Evolutionary conservation across 2,888 invertebrate genomes (phyloP), one percentile per base, ranked within the genome.

Genomic region (Heliconius aoede): DNA sequence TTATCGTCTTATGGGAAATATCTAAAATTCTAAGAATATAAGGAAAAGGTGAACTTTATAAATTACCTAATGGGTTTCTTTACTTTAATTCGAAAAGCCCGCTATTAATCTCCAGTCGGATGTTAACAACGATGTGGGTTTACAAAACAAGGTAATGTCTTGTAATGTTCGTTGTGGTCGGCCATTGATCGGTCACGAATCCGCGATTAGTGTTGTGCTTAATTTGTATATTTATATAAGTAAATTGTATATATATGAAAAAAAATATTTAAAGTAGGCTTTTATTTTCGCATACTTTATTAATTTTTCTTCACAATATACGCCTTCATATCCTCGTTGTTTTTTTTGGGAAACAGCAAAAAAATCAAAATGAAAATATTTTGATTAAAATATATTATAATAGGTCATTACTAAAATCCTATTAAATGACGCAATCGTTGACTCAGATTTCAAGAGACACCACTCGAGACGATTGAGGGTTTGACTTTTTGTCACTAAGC

Each of bases 131-230:
- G 7, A 61, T 61, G 75, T 76, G 69, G 74, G 69, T 80, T 77
- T 68, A 65, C 73, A 71, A 74, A 85, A 90, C 88, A 88, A 89
- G 89, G 90, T n/a, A n/a, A 91, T 91, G 85, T 88, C 83, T 82
- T 78, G 83, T 82, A 81, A 84, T 86, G 46, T 84, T 86, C 85
- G 81, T 88, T 87, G 85, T 85, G 85, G 84, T 82, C 73, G 78
- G 32, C 55, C 73, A 78, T 80, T 67, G 77, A 77, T 80, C 79
- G 74, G 89, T 91, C 90, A 91, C 90, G 91, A 90, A 81, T 84
- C 80, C 77, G 68, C 73, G 26, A 32, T 58, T 55, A 46, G 73
- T 76, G 26, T 18, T 24, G 36, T 60, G 18, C 72, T 21, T 36
- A 36, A 58, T 24, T 40, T 72, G 26, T 71, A 71, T 18, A 8